Evolutionary conservation across 2,888 invertebrate genomes (phyloP).

Genomic region (Thera britannica): DNA sequence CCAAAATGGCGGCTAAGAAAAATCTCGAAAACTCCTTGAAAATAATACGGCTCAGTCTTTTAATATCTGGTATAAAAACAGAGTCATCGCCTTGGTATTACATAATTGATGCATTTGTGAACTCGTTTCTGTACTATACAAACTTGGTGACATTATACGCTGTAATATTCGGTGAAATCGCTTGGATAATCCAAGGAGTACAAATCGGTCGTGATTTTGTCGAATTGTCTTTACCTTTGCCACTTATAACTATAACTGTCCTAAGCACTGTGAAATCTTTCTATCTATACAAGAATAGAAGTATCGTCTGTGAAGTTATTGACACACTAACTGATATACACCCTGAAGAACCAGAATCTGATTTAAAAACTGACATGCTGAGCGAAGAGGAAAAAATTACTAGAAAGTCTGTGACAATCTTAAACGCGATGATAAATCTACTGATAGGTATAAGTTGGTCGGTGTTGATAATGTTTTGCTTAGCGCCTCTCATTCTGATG

Average conservation of each 20-base stretch:
- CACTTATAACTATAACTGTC: slow-evolving; percentile 59
- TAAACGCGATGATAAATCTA: slow-evolving; percentile 49
- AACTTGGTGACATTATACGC: slow-evolving; percentile 56
- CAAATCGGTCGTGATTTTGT: slow-evolving; percentile 52
- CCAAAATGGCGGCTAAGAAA: slow-evolving; percentile 33
- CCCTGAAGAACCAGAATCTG: slow-evolving; percentile 35
- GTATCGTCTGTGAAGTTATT: slow-evolving; percentile 48
- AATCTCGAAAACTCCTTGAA: slow-evolving; percentile 52
- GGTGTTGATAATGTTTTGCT: slow-evolving; percentile 55
- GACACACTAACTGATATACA: slow-evolving; percentile 58
- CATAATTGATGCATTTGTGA: slow-evolving; percentile 42
- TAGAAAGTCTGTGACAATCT: slow-evolving; percentile 47
- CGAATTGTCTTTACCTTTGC: slow-evolving; percentile 59
- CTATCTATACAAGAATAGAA: slow-evolving; percentile 52
- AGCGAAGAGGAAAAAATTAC: slow-evolving; percentile 44
- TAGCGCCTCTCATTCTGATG: slow-evolving; percentile 56
- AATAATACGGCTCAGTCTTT: slow-evolving; percentile 50
- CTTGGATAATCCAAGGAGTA: slow-evolving; percentile 59
- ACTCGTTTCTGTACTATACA: slow-evolving; percentile 49
- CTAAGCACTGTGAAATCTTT: slow-evolving; percentile 57
- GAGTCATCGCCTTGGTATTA: slow-evolving; percentile 31
- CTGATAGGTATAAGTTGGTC: slow-evolving; percentile 43
- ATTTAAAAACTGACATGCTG: background rate
- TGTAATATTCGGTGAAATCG: slow-evolving; percentile 60
- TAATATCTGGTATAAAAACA: slow-evolving; percentile 60